Evolutionary conservation across 1,140 invertebrate species (phyloP).

Genomic region (Hyles vespertilio): DNA sequence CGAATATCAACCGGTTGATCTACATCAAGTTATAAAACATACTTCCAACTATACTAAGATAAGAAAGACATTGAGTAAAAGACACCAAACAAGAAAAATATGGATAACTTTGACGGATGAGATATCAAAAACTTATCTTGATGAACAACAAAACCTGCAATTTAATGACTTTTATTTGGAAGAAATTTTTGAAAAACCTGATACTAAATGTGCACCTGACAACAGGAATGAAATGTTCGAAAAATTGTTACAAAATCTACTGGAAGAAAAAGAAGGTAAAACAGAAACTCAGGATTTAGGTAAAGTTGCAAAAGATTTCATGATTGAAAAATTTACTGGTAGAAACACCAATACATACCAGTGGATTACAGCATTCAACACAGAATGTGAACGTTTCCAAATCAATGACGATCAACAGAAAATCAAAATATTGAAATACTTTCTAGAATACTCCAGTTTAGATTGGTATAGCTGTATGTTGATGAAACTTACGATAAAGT

Average conservation of each 20-base stretch:
- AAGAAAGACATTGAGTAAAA: slow-evolving; percentile 25
- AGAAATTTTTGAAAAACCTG: slow-evolving; percentile 14
- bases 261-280: slow-evolving; percentile 24
- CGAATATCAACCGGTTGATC: slow-evolving; percentile 20
- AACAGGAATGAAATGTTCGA: slow-evolving; percentile 16
- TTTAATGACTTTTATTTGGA: slow-evolving; percentile 38
- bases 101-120: slow-evolving; percentile 28
- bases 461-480: slow-evolving; percentile 42
- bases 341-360: slow-evolving; percentile 27
- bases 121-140: slow-evolving; percentile 32
- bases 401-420: slow-evolving; percentile 29
- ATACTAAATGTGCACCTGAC: not conserved
- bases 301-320: slow-evolving; percentile 11
- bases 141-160: slow-evolving; percentile 40
- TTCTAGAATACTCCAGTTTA: slow-evolving; percentile 34
- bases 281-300: slow-evolving; percentile 4
- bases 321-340: slow-evolving; percentile 17
- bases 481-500: slow-evolving; percentile 28
- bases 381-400: slow-evolving; percentile 37
- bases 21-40: slow-evolving; percentile 16
- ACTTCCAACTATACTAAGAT: slow-evolving; percentile 15
- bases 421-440: slow-evolving; percentile 37
- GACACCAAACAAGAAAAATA: slow-evolving; percentile 21
- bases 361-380: slow-evolving; percentile 41
- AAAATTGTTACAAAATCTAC: slow-evolving; percentile 25